Evolutionary conservation across 2,888 invertebrate genomes (phyloP).

Genomic region (Meliscaeva auricollis): DNA sequence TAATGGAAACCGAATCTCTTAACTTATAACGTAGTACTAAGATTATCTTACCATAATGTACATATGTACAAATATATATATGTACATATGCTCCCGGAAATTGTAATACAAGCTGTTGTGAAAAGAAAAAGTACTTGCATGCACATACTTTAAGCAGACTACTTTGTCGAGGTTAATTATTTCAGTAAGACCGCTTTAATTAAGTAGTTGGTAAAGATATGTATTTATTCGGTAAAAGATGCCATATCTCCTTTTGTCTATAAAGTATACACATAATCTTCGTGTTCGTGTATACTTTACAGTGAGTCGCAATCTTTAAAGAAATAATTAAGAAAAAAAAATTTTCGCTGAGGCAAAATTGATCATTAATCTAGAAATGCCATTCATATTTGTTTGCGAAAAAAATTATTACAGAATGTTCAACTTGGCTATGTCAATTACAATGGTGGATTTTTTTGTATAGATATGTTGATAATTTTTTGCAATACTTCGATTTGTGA

Average conservation of each 20-base stretch:
- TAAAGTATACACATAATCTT: background rate
- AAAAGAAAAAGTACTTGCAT: conserved; percentile 45
- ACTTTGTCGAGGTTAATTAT: conserved; percentile 43
- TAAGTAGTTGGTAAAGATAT: conserved; percentile 1
- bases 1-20: no score
- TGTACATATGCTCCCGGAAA: conserved; percentile 26
- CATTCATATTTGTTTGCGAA: background rate
- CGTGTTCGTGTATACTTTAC: no score
- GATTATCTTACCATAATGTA: background rate
- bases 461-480: background rate
- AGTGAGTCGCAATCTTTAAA: no score
- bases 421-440: background rate
- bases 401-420: background rate
- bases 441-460: background rate
- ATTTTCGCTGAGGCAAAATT: background rate
- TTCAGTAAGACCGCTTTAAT: conserved; percentile 46
- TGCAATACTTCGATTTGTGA: conserved; percentile 2
- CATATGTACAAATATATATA: no score
- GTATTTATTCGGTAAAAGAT: conserved; percentile 29
- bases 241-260: background rate
- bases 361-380: conserved; percentile 8
- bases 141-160: background rate
- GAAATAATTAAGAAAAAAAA: background rate
- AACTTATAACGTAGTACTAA: no score
- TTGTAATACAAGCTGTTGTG: conserved; percentile 14